These are phyloP conservation scores for Panopea generosa DNA, from an alignment of 2,888 invertebrate genomes.

Conservation along the genomic window DNA sequence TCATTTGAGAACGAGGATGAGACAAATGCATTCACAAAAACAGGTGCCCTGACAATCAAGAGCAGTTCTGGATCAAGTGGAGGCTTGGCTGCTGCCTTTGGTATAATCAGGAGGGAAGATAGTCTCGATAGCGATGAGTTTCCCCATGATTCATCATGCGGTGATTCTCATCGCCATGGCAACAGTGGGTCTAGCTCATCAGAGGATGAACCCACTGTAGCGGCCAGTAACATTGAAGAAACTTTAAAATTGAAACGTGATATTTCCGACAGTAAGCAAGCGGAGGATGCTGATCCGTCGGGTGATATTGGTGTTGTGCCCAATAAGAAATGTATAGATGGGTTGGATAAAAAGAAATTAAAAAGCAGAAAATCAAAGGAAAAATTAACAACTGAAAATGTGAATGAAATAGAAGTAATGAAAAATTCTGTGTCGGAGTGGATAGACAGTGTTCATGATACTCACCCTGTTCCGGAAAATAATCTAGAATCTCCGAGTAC, in stretches of 20 bases:
- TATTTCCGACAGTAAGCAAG: slow-evolving; percentile 3
- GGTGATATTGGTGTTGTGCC: slow-evolving; percentile 4
- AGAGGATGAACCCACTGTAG: slow-evolving; percentile 40
- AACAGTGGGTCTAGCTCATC: slow-evolving; percentile 61
- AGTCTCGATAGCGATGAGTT: slow-evolving; percentile 78
- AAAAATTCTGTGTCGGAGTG: slow-evolving; percentile 62
- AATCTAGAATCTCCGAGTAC: slow-evolving; percentile 27
- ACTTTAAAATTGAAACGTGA: slow-evolving; percentile 36
- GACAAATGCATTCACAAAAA: slow-evolving; percentile 82
- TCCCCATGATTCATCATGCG: slow-evolving; percentile 57
- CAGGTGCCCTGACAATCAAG: slow-evolving; percentile 84
- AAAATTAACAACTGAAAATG: slow-evolving; percentile 60
- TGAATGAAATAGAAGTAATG: slow-evolving; percentile 57
- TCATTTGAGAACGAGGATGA: slow-evolving; percentile 79
- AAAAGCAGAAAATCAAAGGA: slow-evolving; percentile 52
- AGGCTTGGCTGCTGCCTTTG: slow-evolving; percentile 81
- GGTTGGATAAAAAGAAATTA: slow-evolving; percentile 30
- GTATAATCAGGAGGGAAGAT: slow-evolving; percentile 77
- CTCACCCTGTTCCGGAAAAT: slow-evolving; percentile 37
- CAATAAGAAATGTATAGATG: slow-evolving; percentile 23
- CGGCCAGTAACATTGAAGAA: slow-evolving; percentile 24
- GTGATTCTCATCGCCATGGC: slow-evolving; percentile 61
- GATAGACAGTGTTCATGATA: slow-evolving; percentile 57
- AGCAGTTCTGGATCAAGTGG: slow-evolving; percentile 83
- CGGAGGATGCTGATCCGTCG: slow-evolving; percentile 7